Evolutionary conservation across 2,888 invertebrate genomes (phyloP), one percentile per base, ranked within the genome.

Genomic region (Blastobasis adustella): DNA sequence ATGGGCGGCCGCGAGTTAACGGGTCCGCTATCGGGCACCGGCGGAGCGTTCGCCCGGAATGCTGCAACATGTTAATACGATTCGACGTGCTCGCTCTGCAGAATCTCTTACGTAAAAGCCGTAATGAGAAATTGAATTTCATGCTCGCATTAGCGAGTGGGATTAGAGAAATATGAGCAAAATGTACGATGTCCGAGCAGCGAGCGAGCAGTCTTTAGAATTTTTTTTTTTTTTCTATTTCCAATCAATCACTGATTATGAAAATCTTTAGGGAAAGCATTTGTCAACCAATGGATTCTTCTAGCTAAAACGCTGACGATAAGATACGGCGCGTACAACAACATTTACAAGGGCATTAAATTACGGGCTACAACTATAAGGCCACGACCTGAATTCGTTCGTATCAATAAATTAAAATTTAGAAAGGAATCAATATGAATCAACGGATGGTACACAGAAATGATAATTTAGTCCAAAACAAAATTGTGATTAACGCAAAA

Each of bases 381-480:
- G 23, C 3, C 23, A 23, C 23, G 23, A 23, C 23, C 23, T 23
- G 23, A 23, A 23, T 23, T 23, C 23, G 23, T 2, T 23, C 23
- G 23, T 23, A 1, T 23, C 23, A 23, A 23, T 23, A 23, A 23
- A 3, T 23, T 23, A 36, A 8, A 10, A 45, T 10, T 10, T 45
- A 9, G 10, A 10, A 8, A 10, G 10, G 40, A 4, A n/a, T 59
- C 59, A 58, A 58, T 49, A 53, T 54, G 55, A 54, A 58, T 57
- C 50, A 61, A 57, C 55, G 56, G 59, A 62, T 60, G 52, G 59
- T 54, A 50, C 50, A 51, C 63, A 67, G 71, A 68, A 67, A 59
- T 60, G 49, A 55, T 56, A 67, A 67, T 68, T 73, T 68, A 64
- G 58, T 52, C 58, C 23, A 58, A 67, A 73, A 71, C 63, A 58